Base-by-base conservation (phyloP, 2,113 vertebrate species). In the Calyptomena viridis region DNA sequence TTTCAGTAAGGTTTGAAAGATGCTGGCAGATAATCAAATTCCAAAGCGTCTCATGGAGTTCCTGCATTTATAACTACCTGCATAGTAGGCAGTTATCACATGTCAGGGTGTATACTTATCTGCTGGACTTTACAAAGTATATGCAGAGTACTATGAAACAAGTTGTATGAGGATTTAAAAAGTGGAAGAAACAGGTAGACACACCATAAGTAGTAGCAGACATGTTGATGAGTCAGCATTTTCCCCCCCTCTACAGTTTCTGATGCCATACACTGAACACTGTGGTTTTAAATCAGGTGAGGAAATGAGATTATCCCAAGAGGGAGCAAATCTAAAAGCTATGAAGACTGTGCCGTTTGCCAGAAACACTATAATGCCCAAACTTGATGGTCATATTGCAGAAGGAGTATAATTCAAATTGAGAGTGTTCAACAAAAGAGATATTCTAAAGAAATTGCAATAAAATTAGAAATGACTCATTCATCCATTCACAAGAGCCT, bases 121-220 rank as follows among this genome's bases (percentile, higher is more conserved):
- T 75, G 8, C n/a, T n/a, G 35, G 15, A 64, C 35, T 79, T 94
- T 91, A 64, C 17, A 68, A 27, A 24, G 10, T 56, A 5, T 35
- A 19, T 69, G 9, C 16, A 79, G 22, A 44, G 76, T 49, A n/a
- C 11, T 49, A 14, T 14, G 13, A 68, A 66, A 53, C 17, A 53
- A 39, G 33, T 58, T 33, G 18, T 74, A 2, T 39, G 15, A 76
- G 8, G 20, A 40, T 66, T 77, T 18, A 46, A 73, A 92, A 58
- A 66, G 25, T 1, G 1, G 19, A 84, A 60, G 35, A 87, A 81
- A 47, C 0, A 22, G 19, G 18, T 59, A 79, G 40, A 30, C 35
- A 56, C 33, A 64, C 44, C 0, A 0, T 46, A 60, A 28, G 5
- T 33, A 46, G 21, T 58, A n/a, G 17, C 10, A 55, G 13, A 6